Conservation (phyloP, 2,797 vertebrate genomes). For the Triplophysa yarkandensis region DNA sequence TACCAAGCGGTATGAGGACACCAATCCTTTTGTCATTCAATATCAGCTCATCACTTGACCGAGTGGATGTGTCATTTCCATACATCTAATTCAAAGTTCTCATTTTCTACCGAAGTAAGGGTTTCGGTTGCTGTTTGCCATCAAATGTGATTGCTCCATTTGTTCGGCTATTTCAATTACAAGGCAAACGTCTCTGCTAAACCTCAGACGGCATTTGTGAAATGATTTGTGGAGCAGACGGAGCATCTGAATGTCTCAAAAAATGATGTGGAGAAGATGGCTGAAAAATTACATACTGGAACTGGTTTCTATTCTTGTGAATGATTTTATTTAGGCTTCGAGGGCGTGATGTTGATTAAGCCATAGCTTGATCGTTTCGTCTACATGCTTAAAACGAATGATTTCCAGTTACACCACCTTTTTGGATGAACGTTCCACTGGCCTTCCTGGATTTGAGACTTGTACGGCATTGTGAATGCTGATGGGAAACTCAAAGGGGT, state of each 20-base stretch:
- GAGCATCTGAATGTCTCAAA: slow-evolving; percentile 1
- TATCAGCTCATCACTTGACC: not conserved
- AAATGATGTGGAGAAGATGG: slow-evolving; percentile 9
- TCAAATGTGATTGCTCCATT: slow-evolving; percentile 12
- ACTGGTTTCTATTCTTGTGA: slow-evolving; percentile 8
- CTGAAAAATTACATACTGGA: slow-evolving; percentile 7
- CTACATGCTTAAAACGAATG: slow-evolving; percentile 17
- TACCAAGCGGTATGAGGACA: slow-evolving; percentile 3
- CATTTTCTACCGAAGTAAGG: not conserved
- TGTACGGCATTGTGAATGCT: not conserved
- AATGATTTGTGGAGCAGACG: slow-evolving; percentile 54
- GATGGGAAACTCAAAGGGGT: not conserved
- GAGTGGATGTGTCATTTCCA: not conserved
- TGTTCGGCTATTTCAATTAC: slow-evolving; percentile 38
- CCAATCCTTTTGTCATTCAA: not conserved
- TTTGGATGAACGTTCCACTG: slow-evolving; percentile 8
- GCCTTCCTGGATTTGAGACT: slow-evolving; percentile 8
- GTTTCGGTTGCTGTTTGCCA: not conserved
- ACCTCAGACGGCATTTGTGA: slow-evolving; percentile 50
- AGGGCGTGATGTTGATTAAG: slow-evolving; percentile 15
- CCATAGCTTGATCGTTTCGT: slow-evolving; percentile 28
- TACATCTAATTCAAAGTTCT: not conserved
- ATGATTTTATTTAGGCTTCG: not conserved
- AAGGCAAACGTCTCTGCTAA: slow-evolving; percentile 37
- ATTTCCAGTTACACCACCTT: slow-evolving; percentile 16